Base-by-base conservation (phyloP, 2,888 invertebrate genomes). In the Nineta flava region DNA sequence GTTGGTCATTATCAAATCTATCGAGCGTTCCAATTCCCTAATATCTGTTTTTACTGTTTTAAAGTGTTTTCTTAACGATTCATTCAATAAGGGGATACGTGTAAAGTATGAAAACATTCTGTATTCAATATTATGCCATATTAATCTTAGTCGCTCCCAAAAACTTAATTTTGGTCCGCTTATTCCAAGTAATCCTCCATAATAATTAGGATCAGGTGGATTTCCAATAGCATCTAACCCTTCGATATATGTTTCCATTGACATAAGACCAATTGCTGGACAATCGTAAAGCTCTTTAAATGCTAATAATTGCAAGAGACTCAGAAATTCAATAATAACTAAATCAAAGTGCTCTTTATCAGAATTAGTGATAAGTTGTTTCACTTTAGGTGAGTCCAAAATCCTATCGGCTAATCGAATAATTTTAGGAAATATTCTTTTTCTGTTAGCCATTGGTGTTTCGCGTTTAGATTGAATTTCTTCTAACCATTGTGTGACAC, bases 211-310 rank as follows among this genome's bases (percentile, higher is more conserved):
- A 43, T 16, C 17, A 10, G 19, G 19, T 17, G 43, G 43, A 19
- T 43, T 43, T 10, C 43, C 43, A n/a, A 43, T 17, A 43, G 43
- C 43, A 16, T 17, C 19, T 9, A 17, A 19, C 2, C 17, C 17
- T 1, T 43, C 19, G 15, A 43, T 9, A 16, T 17, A 10, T 7
- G n/a, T 43, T 10, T 19, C 43, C 19, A 43, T 16, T 16, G 43
- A 43, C 10, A 17, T 2, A 34, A 46, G 7, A n/a, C 46, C 46
- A 10, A 46, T 32, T 17, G 32, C 12, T 17, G 46, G 46, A 35
- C 46, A 46, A n/a, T 46, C 10, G 15, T 32, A 46, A n/a, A 31
- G 15, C n/a, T 46, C 46, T 13, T 32, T 46, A 26, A 46, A 46
- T 35, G 34, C 32, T 21, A 15, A 32, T 6, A 32, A 32, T 16